Evolutionary conservation across 2,113 vertebrate genomes (phyloP).

Genomic region (Macquaria ambigua): DNA sequence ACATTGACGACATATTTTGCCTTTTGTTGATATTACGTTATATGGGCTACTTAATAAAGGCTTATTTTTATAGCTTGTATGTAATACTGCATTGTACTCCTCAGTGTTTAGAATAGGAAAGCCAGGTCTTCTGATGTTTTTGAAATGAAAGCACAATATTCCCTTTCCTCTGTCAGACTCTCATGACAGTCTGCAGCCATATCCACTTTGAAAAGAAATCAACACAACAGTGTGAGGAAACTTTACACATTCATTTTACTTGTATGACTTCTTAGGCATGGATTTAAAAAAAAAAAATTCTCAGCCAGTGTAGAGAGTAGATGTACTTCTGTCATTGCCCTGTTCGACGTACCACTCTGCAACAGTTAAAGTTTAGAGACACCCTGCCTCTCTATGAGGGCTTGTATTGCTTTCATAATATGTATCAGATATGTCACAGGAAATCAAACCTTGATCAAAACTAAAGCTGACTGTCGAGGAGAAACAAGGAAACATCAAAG

Average conservation of each 20-base stretch:
- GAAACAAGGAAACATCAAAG: slow-evolving; percentile 83
- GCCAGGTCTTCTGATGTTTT: slow-evolving; percentile 45
- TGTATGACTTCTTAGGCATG: slow-evolving; percentile 56
- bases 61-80: neutral
- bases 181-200: slow-evolving; percentile 55
- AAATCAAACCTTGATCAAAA: slow-evolving; percentile 85
- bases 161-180: slow-evolving; percentile 73
- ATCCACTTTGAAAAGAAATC: slow-evolving; percentile 77
- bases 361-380: slow-evolving; percentile 69
- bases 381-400: slow-evolving; percentile 63
- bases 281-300: no score
- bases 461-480: slow-evolving; percentile 76
- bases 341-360: slow-evolving; percentile 32
- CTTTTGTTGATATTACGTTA: neutral
- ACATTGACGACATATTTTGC: neutral
- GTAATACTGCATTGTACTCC: slow-evolving; percentile 21
- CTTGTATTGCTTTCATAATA: slow-evolving; percentile 81
- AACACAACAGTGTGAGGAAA: slow-evolving; percentile 67
- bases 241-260: slow-evolving; percentile 72
- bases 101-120: slow-evolving; percentile 42
- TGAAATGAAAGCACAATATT: slow-evolving; percentile 62
- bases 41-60: neutral
- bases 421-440: slow-evolving; percentile 79
- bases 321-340: slow-evolving; percentile 63
- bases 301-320: slow-evolving; percentile 28